These are phyloP conservation scores for Spheniscus humboldti DNA, from an alignment of 2,797 vertebrate genomes.

Conservation along the genomic window DNA sequence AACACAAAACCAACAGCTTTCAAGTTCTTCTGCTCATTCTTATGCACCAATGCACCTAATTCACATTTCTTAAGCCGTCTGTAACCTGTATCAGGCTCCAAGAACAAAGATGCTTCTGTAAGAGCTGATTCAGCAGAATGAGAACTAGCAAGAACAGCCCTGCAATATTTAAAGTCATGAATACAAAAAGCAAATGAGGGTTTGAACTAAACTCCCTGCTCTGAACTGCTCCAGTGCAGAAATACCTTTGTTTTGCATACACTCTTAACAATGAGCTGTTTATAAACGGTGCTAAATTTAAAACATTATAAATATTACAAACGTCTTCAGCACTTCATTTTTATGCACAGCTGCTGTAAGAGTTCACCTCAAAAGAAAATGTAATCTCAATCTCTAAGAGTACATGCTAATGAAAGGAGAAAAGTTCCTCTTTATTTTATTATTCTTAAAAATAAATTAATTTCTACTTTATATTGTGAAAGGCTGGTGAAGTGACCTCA, in stretches of 20 bases:
- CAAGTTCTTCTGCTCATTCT: background rate
- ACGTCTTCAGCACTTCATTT: background rate
- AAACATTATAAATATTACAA: background rate
- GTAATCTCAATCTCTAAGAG: background rate
- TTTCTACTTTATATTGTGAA: background rate
- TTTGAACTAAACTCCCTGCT: background rate
- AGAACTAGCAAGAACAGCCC: background rate
- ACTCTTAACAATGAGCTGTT: background rate
- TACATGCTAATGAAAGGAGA: background rate
- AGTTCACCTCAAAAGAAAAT: background rate
- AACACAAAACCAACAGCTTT: background rate
- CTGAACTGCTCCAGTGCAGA: background rate
- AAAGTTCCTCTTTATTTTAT: background rate
- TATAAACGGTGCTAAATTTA: background rate
- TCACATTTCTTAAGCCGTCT: conserved; percentile 20
- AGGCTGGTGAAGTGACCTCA: background rate
- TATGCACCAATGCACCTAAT: background rate
- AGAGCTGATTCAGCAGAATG: conserved; percentile 37
- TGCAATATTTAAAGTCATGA: background rate
- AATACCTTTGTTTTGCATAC: background rate
- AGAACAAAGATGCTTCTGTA: conserved; percentile 12
- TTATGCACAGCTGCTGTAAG: background rate
- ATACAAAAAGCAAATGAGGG: background rate
- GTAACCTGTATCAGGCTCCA: conserved; percentile 32
- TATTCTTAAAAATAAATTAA: background rate